A percentile compares a stretch with the other conserved stretches of the same genome.
phyloP scores from a whole-genome alignment of 2,888 invertebrate genomes.

The Tridacna gigas region DNA sequence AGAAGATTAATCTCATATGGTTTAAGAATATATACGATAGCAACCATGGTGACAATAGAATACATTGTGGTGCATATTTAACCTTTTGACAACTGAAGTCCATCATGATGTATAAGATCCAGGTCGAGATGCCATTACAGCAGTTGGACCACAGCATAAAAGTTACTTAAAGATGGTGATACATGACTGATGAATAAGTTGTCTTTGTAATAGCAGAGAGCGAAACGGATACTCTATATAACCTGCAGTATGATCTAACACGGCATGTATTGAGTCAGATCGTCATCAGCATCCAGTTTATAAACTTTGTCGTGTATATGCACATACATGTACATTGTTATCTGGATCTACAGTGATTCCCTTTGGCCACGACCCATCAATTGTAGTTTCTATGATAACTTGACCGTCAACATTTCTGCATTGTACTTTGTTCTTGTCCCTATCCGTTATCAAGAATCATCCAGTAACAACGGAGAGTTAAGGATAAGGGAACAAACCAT shows the following conservation, averaged over 20 bases:
- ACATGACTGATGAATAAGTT: not conserved
- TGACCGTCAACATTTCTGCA: constrained; percentile 14
- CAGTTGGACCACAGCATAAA: constrained; percentile 3
- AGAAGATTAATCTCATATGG: no score
- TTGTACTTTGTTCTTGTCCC: not conserved
- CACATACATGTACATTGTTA: constrained; percentile 5
- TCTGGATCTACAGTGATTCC: not conserved
- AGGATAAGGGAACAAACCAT: no score
- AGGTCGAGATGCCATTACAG: not conserved
- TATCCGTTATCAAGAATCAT: no score
- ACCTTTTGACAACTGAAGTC: not conserved
- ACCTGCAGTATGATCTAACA: not conserved
- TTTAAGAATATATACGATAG: not conserved
- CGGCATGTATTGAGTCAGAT: no score
- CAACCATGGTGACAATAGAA: constrained; percentile 11
- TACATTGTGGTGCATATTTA: not conserved
- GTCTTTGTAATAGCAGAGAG: not conserved
- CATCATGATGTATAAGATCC: not conserved
- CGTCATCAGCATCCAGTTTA: not conserved
- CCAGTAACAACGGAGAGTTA: no score
- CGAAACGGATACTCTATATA: not conserved
- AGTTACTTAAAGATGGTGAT: not conserved
- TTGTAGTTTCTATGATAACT: not conserved
- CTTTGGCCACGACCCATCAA: constrained; percentile 1
- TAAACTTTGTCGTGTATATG: not conserved